Conservation (phyloP, 2,113 vertebrate genomes). For the Hippocampus comes region DNA sequence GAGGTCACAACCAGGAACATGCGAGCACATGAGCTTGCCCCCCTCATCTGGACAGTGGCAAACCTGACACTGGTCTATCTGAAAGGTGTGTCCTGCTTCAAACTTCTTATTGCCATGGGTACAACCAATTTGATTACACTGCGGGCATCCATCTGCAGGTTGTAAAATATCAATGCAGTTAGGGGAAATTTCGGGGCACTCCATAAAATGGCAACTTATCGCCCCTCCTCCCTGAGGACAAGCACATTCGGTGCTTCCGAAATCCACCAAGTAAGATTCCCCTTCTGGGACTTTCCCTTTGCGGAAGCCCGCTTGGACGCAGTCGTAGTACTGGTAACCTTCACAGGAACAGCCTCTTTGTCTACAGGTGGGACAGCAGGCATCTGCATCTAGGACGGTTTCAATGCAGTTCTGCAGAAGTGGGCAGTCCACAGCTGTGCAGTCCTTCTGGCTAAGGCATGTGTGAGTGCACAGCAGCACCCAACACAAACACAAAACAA, state of each 20-base stretch:
- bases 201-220: constrained; percentile 91
- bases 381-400: constrained; percentile 72
- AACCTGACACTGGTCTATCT: constrained; percentile 81
- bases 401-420: constrained; percentile 82
- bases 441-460: constrained; percentile 73
- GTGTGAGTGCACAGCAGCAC: constrained; percentile 49
- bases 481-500: constrained; percentile 32
- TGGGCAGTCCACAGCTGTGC: constrained; percentile 80
- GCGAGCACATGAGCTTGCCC: constrained; percentile 85
- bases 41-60: constrained; percentile 89
- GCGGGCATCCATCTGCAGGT: constrained; percentile 79
- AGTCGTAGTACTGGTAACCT: constrained; percentile 96
- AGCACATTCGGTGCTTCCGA: constrained; percentile 90
- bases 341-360: constrained; percentile 85
- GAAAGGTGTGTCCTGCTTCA: constrained; percentile 84
- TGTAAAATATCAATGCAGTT: constrained; percentile 86
- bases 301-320: constrained; percentile 81
- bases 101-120: constrained; percentile 79
- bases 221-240: constrained; percentile 88
- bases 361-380: constrained; percentile 83
- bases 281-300: constrained; percentile 87
- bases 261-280: constrained; percentile 93
- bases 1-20: constrained; percentile 75
- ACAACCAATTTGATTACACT: constrained; percentile 85
- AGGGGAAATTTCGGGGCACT: constrained; percentile 83